These are phyloP conservation scores for Crocallis elinguaria DNA, from an alignment of 2,888 invertebrate species.

Conservation along the genomic window DNA sequence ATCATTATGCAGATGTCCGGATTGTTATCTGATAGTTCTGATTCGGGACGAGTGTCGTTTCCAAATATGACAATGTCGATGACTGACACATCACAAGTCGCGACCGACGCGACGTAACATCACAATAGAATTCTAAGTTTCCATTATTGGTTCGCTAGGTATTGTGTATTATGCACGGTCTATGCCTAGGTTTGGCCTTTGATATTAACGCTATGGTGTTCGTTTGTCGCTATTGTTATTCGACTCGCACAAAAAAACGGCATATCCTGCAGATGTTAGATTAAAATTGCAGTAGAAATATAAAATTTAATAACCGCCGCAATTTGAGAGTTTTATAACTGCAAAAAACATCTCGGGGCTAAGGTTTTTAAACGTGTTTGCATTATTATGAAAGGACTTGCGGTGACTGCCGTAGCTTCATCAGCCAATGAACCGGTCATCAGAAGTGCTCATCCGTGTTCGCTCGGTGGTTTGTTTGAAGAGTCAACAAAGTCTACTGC, in stretches of 20 bases:
- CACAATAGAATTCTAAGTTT: conserved; percentile 62
- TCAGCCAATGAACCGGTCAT: conserved; percentile 64
- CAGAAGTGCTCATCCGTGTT: conserved; percentile 75
- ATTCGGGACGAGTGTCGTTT: conserved; percentile 57
- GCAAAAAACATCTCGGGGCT: conserved; percentile 44
- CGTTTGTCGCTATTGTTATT: conserved; percentile 69
- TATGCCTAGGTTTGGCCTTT: conserved; percentile 63
- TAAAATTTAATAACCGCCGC: conserved; percentile 48
- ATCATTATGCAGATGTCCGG: conserved; percentile 70
- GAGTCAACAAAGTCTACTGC: conserved; percentile 73
- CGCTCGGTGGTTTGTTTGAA: conserved; percentile 67
- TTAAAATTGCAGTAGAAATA: conserved; percentile 53
- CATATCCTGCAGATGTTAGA: conserved; percentile 49
- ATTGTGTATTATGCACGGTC: conserved; percentile 57
- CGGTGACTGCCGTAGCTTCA: conserved; percentile 61
- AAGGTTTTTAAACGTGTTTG: conserved; percentile 46
- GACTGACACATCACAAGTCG: conserved; percentile 64
- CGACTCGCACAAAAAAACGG: conserved; percentile 49
- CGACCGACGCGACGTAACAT: conserved; percentile 47
- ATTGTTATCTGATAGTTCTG: conserved; percentile 70
- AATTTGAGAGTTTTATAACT: conserved; percentile 48
- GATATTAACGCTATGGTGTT: conserved; percentile 56
- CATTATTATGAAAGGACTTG: conserved; percentile 47
- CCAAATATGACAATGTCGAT: conserved; percentile 63
- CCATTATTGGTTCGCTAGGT: conserved; percentile 60